Evolutionary conservation across 2,888 invertebrate genomes (phyloP), one percentile per base, ranked within the genome.

Genomic region (Sicus ferrugineus): DNA sequence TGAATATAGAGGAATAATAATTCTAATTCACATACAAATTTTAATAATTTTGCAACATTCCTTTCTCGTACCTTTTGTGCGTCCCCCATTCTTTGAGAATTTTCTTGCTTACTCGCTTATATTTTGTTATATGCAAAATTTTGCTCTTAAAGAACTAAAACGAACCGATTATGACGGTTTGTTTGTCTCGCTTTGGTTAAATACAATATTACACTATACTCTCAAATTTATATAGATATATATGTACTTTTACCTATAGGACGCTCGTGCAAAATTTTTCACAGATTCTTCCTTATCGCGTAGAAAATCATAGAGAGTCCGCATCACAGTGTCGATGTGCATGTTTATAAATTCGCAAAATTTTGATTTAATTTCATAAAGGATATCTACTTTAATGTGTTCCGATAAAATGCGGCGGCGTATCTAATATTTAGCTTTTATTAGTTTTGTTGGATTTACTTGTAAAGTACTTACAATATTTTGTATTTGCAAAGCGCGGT

Each of bases 401-500:
- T 89, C 89, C 1, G 85, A 77, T 83, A 90, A 90, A 19, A 92
- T 87, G 74, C 89, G 89, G 73, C 90, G 78, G 0, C 84, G 82
- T 26, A 85, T 70, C 85, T 85, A 30, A 4, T 9, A 26, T 38
- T 28, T n/a, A 56, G 63, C 46, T 14, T 42, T 6, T 46, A 38
- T 16, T 23, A 16, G 16, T 58, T 52, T 28, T 16, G 28, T 16
- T 63, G 3, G 2, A 31, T 63, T 19, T 14, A 31, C 2, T 16
- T 59, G 28, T 14, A 34, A 14, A 80, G 88, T 88, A 77, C 88
- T 88, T 71, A 93, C 87, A 50, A 90, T 78, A 73, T 86, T 87
- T 80, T 92, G 91, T 21, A 91, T 87, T 75, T 87, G 87, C 72
- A 87, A 87, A 76, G 89, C 89, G 75, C 88, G 89, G 48, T 88